Percentiles rank a stretch among this genome's conserved stretches.
Evolutionary conservation across 2,888 invertebrate species (phyloP).

Genomic region (Mycalesis mineus): DNA sequence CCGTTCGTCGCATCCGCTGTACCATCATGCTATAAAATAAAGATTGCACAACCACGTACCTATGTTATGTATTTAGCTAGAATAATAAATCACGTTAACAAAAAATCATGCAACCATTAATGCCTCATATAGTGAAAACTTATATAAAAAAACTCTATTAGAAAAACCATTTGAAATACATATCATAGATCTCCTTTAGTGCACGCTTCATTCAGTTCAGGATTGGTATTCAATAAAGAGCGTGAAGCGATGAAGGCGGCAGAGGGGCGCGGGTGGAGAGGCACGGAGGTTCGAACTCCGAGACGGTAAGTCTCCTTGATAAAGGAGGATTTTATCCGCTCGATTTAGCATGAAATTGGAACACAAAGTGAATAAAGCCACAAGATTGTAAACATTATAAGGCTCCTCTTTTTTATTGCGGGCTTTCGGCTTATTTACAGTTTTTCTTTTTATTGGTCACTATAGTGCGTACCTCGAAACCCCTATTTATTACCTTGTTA

Average conservation of each 20-base stretch:
- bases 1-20: conserved; percentile 42
- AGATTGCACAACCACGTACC: conserved; percentile 12
- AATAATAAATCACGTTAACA: neutral
- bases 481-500: conserved; percentile 76
- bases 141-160: too few relatives aligned
- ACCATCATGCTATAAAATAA: conserved; percentile 20
- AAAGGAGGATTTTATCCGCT: conserved; percentile 75
- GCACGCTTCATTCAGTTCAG: conserved; percentile 62
- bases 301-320: conserved; percentile 74
- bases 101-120: too few relatives aligned
- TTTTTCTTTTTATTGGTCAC: conserved; percentile 69
- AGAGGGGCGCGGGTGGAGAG: conserved; percentile 28
- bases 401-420: conserved; percentile 73
- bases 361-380: conserved; percentile 79
- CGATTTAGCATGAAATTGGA: conserved; percentile 79
- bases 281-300: conserved; percentile 41
- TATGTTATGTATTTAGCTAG: neutral
- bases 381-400: conserved; percentile 78
- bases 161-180: too few relatives aligned
- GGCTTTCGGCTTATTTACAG: conserved; percentile 72
- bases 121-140: too few relatives aligned
- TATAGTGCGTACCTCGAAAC: conserved; percentile 56
- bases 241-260: conserved; percentile 35
- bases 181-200: conserved; percentile 62
- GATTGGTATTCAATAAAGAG: conserved; percentile 58